Percentiles rank a stretch among this genome's conserved stretches.
These are phyloP conservation scores for Cordilura impudica DNA, from an alignment of 2,888 invertebrate species.

Conservation along the genomic window DNA sequence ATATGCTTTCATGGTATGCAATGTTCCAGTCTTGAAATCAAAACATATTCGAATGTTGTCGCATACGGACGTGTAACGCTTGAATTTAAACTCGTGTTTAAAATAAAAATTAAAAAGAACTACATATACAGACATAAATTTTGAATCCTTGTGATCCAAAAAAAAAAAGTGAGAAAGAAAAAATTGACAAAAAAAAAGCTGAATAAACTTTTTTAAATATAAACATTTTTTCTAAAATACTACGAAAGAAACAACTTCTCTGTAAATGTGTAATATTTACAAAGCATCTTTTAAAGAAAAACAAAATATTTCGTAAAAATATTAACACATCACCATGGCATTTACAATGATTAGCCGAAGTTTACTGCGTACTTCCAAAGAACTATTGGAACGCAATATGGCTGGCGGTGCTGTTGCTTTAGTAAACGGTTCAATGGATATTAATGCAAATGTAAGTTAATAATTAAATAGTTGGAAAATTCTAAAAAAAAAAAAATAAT, in stretches of 20 bases:
- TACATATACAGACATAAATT: not conserved
- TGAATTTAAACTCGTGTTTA: conserved; percentile 15
- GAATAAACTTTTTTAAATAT: not conserved
- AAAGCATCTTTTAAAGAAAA: not conserved
- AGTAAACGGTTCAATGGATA: conserved; percentile 60
- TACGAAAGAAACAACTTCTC: not conserved
- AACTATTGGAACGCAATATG: conserved; percentile 73
- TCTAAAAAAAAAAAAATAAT: too few species aligned
- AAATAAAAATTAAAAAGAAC: conserved; percentile 11
- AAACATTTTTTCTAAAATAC: not conserved
- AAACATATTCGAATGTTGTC: conserved; percentile 54
- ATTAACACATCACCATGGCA: conserved; percentile 66
- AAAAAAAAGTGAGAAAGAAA: not conserved
- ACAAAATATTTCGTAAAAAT: too few species aligned
- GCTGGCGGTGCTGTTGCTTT: conserved; percentile 65
- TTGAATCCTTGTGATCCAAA: conserved; percentile 37
- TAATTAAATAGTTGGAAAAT: not conserved
- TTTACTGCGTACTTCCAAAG: conserved; percentile 73
- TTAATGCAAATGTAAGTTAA: conserved; percentile 63
- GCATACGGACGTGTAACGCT: conserved; percentile 43
- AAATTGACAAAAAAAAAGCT: not conserved
- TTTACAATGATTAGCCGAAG: conserved; percentile 71
- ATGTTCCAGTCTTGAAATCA: conserved; percentile 40
- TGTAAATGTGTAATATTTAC: not conserved
- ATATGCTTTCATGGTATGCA: conserved; percentile 44